Conservation (phyloP, 2,888 invertebrate species). For the Chouioia cunea region DNA sequence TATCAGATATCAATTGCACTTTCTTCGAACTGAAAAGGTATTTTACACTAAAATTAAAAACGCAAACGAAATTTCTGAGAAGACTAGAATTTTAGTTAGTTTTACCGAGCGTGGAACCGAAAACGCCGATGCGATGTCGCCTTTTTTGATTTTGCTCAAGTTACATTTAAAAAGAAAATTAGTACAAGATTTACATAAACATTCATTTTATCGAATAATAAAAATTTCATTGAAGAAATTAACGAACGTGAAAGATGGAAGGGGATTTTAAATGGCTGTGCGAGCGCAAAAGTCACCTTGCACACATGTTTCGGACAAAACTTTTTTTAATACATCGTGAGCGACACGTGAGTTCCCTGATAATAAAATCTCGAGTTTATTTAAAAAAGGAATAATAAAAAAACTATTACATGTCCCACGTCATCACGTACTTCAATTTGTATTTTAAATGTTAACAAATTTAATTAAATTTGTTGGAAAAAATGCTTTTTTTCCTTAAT, state of each 20-base stretch:
- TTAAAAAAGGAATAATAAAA: too few species aligned
- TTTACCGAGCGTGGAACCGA: slow-evolving; percentile 13
- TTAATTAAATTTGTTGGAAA: slow-evolving; percentile 8
- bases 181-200: background rate
- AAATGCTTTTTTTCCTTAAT: background rate
- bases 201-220: slow-evolving; percentile 8
- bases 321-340: too few species aligned
- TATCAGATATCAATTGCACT: slow-evolving; percentile 34
- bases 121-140: slow-evolving; percentile 15
- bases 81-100: slow-evolving; percentile 39
- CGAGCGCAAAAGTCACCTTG: too few species aligned
- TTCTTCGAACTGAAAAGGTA: background rate
- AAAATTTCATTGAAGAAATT: slow-evolving; percentile 16
- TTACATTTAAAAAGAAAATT: slow-evolving; percentile 8
- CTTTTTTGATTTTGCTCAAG: slow-evolving; percentile 21
- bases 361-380: too few species aligned
- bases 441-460: too few species aligned
- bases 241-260: background rate
- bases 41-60: too few species aligned
- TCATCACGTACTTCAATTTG: too few species aligned
- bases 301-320: too few species aligned
- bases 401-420: too few species aligned
- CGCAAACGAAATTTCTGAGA: too few species aligned
- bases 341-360: too few species aligned
- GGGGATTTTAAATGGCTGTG: too few species aligned